Evolutionary conservation across 2,113 vertebrate species (phyloP).

Genomic region (Psittacus erithacus): DNA sequence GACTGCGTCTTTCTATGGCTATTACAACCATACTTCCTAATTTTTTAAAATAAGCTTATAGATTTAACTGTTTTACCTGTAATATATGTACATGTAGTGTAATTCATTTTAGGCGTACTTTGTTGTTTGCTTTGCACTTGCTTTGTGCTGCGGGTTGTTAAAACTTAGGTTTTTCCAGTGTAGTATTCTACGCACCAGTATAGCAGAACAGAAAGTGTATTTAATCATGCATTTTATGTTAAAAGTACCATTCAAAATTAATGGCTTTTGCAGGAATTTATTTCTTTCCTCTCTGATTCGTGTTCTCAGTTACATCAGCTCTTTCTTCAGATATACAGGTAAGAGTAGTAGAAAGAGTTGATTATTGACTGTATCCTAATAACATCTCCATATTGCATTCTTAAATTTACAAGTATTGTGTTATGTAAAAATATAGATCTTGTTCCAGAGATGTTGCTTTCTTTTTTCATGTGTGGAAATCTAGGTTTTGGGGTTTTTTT

Average conservation of each 20-base stretch:
- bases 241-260: background rate
- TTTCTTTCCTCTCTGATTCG: conserved; percentile 81
- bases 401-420: background rate
- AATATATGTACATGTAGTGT: background rate
- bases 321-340: conserved; percentile 91
- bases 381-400: background rate
- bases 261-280: conserved; percentile 85
- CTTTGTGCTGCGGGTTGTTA: background rate
- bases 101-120: background rate
- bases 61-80: background rate
- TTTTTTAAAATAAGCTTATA: background rate
- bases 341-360: background rate
- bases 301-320: conserved; percentile 83
- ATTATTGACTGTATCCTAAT: background rate
- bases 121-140: background rate
- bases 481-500: background rate
- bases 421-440: background rate
- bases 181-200: background rate
- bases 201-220: background rate
- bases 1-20: background rate
- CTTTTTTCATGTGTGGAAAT: background rate
- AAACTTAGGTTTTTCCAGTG: background rate
- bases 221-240: background rate
- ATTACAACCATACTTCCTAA: background rate
- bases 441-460: background rate